Conservation (phyloP, 2,113 vertebrate genomes). For the Phrynosoma platyrhinos region DNA sequence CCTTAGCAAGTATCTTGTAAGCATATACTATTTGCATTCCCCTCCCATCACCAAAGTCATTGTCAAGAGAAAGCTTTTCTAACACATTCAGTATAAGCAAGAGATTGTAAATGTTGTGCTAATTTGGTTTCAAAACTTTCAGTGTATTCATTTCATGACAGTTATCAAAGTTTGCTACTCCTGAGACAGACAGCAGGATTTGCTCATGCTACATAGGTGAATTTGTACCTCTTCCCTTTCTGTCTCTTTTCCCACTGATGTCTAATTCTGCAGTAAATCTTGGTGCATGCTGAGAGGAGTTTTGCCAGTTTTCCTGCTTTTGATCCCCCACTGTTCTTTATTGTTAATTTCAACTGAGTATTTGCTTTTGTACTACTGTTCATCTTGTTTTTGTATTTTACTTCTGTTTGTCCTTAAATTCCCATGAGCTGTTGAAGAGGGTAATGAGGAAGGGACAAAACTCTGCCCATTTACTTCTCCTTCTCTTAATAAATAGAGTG, state of each 20-base stretch:
- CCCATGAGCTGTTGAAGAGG: background rate
- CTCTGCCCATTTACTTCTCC: conserved; percentile 7
- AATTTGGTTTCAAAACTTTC: conserved; percentile 26
- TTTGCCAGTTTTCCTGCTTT: conserved; percentile 29
- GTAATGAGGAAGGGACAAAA: conserved; percentile 17
- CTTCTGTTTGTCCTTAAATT: conserved; percentile 3
- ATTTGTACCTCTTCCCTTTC: background rate
- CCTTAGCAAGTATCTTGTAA: background rate
- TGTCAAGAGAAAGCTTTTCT: background rate
- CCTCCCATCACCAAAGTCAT: background rate
- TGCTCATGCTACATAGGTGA: conserved; percentile 8
- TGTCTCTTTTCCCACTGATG: background rate
- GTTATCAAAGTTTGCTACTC: conserved; percentile 12
- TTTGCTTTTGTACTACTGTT: conserved; percentile 31
- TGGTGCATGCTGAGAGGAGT: background rate
- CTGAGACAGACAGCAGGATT: conserved; percentile 10
- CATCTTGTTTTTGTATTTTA: conserved; percentile 11
- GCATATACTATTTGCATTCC: conserved; percentile 8
- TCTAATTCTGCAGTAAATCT: conserved; percentile 21
- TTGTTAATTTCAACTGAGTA: conserved; percentile 12
- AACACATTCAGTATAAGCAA: background rate
- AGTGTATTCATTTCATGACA: conserved; percentile 4
- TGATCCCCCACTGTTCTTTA: conserved; percentile 18
- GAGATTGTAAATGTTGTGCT: background rate
- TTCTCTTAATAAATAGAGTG: conserved; percentile 49